Evolutionary conservation across 2,888 invertebrate species (phyloP).

Genomic region (Eupithecia vulgata): DNA sequence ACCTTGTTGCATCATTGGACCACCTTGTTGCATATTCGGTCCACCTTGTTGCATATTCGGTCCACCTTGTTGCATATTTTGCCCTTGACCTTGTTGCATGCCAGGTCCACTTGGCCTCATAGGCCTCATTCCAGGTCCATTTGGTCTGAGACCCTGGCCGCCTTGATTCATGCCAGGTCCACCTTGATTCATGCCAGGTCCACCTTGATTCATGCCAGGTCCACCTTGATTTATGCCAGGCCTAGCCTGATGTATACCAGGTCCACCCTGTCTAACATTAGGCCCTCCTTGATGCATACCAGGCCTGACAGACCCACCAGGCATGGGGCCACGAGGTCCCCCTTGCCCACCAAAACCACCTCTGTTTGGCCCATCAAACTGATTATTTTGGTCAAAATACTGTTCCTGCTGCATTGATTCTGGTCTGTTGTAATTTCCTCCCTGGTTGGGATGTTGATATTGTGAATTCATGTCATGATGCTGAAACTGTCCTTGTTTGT

Average conservation of each 20-base stretch:
- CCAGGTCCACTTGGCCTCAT: no score
- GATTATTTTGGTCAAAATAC: conserved; percentile 55
- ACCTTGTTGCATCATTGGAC: conserved; percentile 28
- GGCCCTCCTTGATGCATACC: conserved; percentile 27
- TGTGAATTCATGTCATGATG: conserved; percentile 47
- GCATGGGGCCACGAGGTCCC: conserved; percentile 5
- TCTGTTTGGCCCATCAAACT: conserved; percentile 44
- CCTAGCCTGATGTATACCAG: conserved; percentile 23
- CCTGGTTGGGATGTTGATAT: conserved; percentile 47
- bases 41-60: conserved; percentile 36
- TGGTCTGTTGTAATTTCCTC: conserved; percentile 48
- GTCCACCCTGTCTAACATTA: conserved; percentile 44
- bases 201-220: conserved; percentile 22
- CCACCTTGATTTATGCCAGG: conserved; percentile 10
- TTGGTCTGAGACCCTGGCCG: conserved; percentile 11
- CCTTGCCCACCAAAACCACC: conserved; percentile 11
- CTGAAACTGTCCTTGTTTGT: conserved; percentile 52
- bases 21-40: conserved; percentile 19
- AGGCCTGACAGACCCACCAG: neutral
- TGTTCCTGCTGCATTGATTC: conserved; percentile 52
- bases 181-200: conserved; percentile 14
- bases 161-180: conserved; percentile 45
- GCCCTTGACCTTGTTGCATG: conserved; percentile 23
- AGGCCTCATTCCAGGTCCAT: conserved; percentile 21
- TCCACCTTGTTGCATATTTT: conserved; percentile 39